Evolutionary conservation across 2,797 vertebrate genomes (phyloP), one percentile per base, ranked within the genome.

Genomic region (Catamblyrhynchus diadema): DNA sequence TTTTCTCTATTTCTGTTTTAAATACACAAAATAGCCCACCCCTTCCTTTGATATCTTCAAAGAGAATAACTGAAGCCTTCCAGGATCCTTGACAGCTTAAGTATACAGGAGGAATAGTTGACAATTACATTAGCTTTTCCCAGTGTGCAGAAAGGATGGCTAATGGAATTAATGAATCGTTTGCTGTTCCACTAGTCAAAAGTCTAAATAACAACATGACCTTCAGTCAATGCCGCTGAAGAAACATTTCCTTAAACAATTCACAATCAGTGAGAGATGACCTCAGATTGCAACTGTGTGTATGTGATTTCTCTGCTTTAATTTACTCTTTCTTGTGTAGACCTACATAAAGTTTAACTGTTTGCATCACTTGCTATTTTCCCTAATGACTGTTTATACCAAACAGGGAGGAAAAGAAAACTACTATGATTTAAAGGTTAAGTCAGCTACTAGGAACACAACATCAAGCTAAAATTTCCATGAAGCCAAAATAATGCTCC

Each of bases 121-220:
- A 84, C 93, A 88, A 95, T 95, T 95, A 95, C 72, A 93, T 92
- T 87, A 90, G 83, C 94, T 88, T 60, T 94, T 91, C 56, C 79
- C 85, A 86, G 90, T 53, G 47, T 93, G 70, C 67, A 88, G 80
- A 96, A 79, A 94, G 82, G 86, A 91, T 70, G n/a, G 67, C 85
- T 97, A 96, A 96, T 91, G 94, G 71, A 93, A 92, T 95, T 96
- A 94, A 94, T 93, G 71, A 93, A 95, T 96, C 48, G 23, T 85
- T 96, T 95, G 91, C 95, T 96, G 54, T 75, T 79, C 75, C 77
- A 74, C 87, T 84, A 93, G 78, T 92, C 81, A 96, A 78, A 96
- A 95, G 77, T 81, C 50, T 81, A 80, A 95, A 92, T 71, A 94
- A 96, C 14, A 94, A 91, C 85, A 92, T 65, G 93, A 96, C 94